Base-by-base conservation (phyloP, 2,797 vertebrate species). In the Rhinogobio ventralis region DNA sequence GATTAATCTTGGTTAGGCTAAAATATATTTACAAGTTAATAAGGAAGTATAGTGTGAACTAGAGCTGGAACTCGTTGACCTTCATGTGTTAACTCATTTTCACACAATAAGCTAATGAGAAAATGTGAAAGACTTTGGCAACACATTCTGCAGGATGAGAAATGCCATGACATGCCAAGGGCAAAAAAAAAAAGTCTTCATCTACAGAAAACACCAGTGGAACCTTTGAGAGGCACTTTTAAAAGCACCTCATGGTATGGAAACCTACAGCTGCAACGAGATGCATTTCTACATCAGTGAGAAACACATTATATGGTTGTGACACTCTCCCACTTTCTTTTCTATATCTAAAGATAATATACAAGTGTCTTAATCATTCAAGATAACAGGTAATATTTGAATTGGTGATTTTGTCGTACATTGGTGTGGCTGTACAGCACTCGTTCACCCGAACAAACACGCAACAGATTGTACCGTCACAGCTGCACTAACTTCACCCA, bases 261-360 rank as follows among this genome's bases (percentile, higher is more conserved):
- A 66, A 76, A 68, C 78, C 82, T 88, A 88, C 60, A 79, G 82
- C 86, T 76, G 25, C 72, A 92, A 92, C 92, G 90, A 94, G 90
- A 91, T 91, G 92, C 92, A 91, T 90, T 92, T 94, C 95, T 92
- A 96, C 93, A 93, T 92, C 92, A 90, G 94, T 92, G 93, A 92
- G 92, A 95, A 89, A 95, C 88, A 90, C 88, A 92, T 92, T 92
- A 95, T 96, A 95, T 96, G 95, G 93, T 96, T 96, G 92, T 92
- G 93, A 93, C 92, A 94, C 85, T 79, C 88, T 90, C 86, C 76
- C 86, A 73, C 67, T 72, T 87, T 79, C 68, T 20, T 45, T 3
- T 39, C 88, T 68, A 75, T 39, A 90, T 87, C 89, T 82, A 89
- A 86, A 57, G 85, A 67, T 81, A 88, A 87, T 80, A 86, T 85